A percentile compares a stretch with the other conserved stretches of the same genome.
Conservation (phyloP, 2,113 vertebrate species). For the Harpagus bidentatus region DNA sequence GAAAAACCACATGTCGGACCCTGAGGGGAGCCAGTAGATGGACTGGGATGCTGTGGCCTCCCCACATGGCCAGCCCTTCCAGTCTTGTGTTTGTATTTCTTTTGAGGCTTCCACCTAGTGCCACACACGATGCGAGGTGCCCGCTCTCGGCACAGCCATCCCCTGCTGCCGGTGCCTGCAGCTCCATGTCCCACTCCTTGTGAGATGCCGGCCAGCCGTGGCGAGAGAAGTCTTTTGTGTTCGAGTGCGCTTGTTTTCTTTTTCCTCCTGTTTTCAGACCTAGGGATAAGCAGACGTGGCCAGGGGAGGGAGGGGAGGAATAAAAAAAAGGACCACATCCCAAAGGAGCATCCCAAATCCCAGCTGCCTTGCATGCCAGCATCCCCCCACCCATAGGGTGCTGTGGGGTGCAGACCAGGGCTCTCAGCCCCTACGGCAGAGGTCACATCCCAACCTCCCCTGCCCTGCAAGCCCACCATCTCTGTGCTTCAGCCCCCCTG, state of each 20-base stretch:
- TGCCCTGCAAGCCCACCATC: no score
- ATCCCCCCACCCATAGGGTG: background rate
- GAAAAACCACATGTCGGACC: background rate
- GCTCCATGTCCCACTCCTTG: fast-evolving
- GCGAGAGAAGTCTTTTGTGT: background rate
- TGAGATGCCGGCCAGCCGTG: background rate
- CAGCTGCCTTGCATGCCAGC: background rate
- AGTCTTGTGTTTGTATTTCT: background rate
- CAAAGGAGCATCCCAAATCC: background rate
- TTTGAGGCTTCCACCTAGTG: background rate
- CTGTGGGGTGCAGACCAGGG: background rate
- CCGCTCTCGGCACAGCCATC: fast-evolving
- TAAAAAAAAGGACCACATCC: background rate
- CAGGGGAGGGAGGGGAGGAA: background rate
- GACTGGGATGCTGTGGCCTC: background rate
- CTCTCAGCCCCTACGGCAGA: background rate
- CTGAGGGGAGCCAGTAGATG: background rate
- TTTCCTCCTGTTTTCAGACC: background rate
- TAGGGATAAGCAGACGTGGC: background rate
- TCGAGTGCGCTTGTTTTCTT: background rate
- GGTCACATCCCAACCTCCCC: background rate
- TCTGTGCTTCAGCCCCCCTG: fast-evolving
- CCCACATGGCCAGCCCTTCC: background rate
- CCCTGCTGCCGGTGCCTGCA: background rate
- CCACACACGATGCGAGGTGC: background rate